phyloP scores from a whole-genome alignment of 2,888 invertebrate genomes.

The Drosophila greeni region DNA sequence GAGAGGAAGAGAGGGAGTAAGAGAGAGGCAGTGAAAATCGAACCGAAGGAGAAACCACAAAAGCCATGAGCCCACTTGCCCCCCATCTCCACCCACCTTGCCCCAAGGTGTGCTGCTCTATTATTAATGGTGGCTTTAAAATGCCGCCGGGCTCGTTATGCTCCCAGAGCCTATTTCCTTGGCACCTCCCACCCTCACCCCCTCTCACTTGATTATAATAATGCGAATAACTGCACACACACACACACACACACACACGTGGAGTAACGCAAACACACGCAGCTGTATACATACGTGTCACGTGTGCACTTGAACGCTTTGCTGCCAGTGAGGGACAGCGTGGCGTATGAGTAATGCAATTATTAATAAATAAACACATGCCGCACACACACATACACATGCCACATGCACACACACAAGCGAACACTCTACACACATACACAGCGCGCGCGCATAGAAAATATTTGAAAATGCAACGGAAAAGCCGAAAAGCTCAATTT shows the following conservation, averaged over 20 bases:
- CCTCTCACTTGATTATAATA: slow-evolving; percentile 59
- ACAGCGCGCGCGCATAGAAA: slow-evolving; percentile 5
- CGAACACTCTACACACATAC: neutral
- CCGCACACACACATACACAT: slow-evolving; percentile 35
- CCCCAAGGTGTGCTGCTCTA: slow-evolving; percentile 34
- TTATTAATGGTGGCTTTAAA: slow-evolving; percentile 59
- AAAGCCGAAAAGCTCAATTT: neutral
- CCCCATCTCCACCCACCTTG: neutral
- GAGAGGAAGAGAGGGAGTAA: no score
- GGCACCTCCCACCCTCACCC: slow-evolving; percentile 15
- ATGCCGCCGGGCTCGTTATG: slow-evolving; percentile 39
- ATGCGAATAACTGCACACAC: slow-evolving; percentile 43
- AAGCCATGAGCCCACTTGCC: slow-evolving; percentile 16
- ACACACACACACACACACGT: slow-evolving; percentile 9
- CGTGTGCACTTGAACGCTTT: slow-evolving; percentile 67
- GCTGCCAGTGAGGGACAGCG: slow-evolving; percentile 40
- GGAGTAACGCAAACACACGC: slow-evolving; percentile 5
- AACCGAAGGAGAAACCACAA: slow-evolving; percentile 45
- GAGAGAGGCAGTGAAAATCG: slow-evolving; percentile 56
- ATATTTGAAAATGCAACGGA: neutral
- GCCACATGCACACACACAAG: slow-evolving; percentile 24
- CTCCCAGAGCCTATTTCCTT: slow-evolving; percentile 24
- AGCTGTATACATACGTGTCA: slow-evolving; percentile 45
- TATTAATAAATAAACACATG: slow-evolving; percentile 61
- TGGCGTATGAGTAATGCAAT: slow-evolving; percentile 69